A percentile compares a stretch with the other conserved stretches of the same genome.
These are phyloP conservation scores for Labeo catla DNA, from an alignment of 2,113 vertebrate species.

Conservation along the genomic window DNA sequence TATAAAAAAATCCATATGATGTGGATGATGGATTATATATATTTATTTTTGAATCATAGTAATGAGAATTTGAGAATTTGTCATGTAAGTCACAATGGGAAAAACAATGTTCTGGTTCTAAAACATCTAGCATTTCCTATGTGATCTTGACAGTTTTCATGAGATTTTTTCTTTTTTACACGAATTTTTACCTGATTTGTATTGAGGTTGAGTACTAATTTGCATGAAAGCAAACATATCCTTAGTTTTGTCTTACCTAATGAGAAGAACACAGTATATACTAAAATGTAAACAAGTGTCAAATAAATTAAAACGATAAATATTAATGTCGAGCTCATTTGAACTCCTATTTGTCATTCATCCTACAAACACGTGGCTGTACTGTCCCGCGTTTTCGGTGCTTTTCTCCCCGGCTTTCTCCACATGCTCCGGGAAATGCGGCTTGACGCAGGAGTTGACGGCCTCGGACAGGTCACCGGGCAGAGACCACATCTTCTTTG, in stretches of 20 bases:
- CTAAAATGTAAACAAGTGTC: background rate
- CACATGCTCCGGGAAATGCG: conserved; percentile 72
- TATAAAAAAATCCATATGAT: too few species aligned
- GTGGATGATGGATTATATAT: too few species aligned
- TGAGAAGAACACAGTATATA: background rate
- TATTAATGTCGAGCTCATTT: background rate
- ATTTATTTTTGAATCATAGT: background rate
- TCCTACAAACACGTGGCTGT: conserved; percentile 74
- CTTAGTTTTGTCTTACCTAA: background rate
- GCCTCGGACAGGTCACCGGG: conserved; percentile 76
- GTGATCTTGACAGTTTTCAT: background rate
- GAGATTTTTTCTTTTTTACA: background rate
- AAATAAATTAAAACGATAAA: background rate
- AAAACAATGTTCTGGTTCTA: background rate
- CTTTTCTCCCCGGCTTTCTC: conserved; percentile 63
- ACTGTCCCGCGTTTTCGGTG: conserved; percentile 57
- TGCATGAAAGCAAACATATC: background rate
- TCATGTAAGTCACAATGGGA: background rate
- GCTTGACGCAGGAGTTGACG: conserved; percentile 74
- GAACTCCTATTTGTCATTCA: conserved; percentile 47
- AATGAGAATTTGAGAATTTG: background rate
- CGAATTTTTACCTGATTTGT: background rate
- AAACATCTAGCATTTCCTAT: background rate
- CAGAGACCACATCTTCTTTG: conserved; percentile 78
- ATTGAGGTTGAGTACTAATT: background rate